A percentile compares a stretch with the other conserved stretches of the same genome.
Evolutionary conservation across 2,888 invertebrate species (phyloP).

Genomic region (Bombylius discolor): DNA sequence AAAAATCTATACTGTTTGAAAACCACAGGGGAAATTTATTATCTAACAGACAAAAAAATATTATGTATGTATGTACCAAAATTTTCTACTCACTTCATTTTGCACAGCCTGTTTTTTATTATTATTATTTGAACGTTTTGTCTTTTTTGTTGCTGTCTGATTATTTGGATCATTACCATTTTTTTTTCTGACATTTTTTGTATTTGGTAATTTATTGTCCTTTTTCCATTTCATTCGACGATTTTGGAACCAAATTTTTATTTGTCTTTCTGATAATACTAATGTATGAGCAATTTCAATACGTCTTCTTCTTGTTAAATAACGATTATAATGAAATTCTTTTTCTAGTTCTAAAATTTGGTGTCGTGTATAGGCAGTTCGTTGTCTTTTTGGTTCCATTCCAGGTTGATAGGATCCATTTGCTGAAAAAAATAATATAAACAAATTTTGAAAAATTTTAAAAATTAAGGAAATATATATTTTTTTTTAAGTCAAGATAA

Average conservation of each 20-base stretch:
- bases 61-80: no score
- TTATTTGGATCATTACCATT: conserved; percentile 37
- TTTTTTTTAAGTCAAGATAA: not conserved
- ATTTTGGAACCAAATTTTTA: conserved; percentile 82
- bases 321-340: conserved; percentile 95
- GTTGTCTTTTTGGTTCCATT: conserved; percentile 90
- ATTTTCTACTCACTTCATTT: conserved; percentile 31
- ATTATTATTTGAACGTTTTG: conserved; percentile 25
- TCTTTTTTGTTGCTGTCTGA: conserved; percentile 23
- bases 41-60: no score
- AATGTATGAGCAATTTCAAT: conserved; percentile 96
- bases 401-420: conserved; percentile 80
- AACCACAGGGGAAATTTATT: no score
- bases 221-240: conserved; percentile 79
- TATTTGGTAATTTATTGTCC: conserved; percentile 43
- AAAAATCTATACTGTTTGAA: no score
- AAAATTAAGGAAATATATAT: not conserved
- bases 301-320: conserved; percentile 84
- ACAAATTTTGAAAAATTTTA: not conserved
- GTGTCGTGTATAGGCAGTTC: conserved; percentile 95
- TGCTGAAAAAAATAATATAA: conserved; percentile 41
- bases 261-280: conserved; percentile 82
- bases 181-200: conserved; percentile 53
- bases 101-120: conserved; percentile 30
- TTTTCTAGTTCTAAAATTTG: conserved; percentile 96